Evolutionary conservation across 2,797 vertebrate species (phyloP).

Genomic region (Steatocranus sp.): DNA sequence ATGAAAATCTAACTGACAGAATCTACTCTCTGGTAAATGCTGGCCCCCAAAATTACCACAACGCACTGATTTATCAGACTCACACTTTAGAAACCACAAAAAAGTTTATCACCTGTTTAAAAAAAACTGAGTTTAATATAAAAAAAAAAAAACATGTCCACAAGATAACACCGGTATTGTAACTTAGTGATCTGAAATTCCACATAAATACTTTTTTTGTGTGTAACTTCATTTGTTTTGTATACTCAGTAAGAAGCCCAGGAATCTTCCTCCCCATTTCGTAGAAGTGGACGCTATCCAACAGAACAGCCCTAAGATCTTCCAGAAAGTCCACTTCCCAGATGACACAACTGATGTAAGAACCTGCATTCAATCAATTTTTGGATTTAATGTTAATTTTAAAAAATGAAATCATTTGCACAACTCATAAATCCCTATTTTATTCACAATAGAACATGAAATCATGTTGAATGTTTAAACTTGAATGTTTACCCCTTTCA

Average conservation of each 20-base stretch:
- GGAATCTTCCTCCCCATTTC: constrained; percentile 86
- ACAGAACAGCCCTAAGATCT: constrained; percentile 84
- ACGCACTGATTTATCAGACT: background rate
- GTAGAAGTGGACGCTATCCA: constrained; percentile 90
- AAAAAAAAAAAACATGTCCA: background rate
- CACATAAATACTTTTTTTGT: rapidly evolving
- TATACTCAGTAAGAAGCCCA: constrained; percentile 75
- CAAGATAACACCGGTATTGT: background rate
- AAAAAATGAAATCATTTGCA: background rate
- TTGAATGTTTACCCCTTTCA: background rate
- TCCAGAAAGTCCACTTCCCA: constrained; percentile 89
- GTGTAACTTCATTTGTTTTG: background rate
- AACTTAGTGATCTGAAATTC: background rate
- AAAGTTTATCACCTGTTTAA: background rate
- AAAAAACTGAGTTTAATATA: background rate
- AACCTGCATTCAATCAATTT: background rate
- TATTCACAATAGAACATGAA: background rate
- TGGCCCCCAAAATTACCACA: background rate
- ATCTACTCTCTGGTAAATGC: background rate
- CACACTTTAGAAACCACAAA: background rate
- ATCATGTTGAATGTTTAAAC: background rate
- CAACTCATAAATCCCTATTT: background rate
- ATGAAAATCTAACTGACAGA: background rate
- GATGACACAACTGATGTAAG: constrained; percentile 80
- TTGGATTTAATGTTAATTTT: background rate